Base-by-base conservation (phyloP, 2,797 vertebrate species). In the Eulemur albifrons region DNA sequence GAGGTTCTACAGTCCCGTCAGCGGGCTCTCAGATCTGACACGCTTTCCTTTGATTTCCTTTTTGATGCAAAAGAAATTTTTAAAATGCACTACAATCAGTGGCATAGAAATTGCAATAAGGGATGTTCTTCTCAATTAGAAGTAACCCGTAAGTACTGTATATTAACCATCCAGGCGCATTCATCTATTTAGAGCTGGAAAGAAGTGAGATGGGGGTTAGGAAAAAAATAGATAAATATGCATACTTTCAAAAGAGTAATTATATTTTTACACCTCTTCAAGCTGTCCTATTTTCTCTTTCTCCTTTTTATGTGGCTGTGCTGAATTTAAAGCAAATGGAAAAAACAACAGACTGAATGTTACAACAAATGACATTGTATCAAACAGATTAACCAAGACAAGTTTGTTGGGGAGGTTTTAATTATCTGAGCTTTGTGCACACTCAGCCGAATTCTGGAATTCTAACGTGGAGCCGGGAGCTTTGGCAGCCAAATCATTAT, bases 211-310 rank as follows among this genome's bases (percentile, higher is more conserved):
- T 61, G 21, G 25, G 27, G 17, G 15, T 40, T 79, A 79, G 93
- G 23, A 81, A 76, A 95, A 76, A 81, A 91, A 93, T 18, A 84
- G 52, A 88, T 57, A 81, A 65, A 72, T 69, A 61, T 79, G n/a
- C 61, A 70, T 61, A 72, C n/a, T 92, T 97, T 82, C 61, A 73
- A 90, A 92, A 90, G 76, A 85, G 61, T 89, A 95, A 94, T 96
- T 94, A 38, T 72, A 95, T 81, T 90, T 96, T 93, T 93, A 73
- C 30, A 88, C 38, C 43, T 84, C 54, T 92, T 67, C 73, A 88
- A 88, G 65, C 67, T 93, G 54, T 83, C 75, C 73, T 67, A 21
- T 85, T 90, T 97, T 94, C 32, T 76, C 85, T 83, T 75, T 50
- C 43, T 85, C 40, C 23, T 81, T 96, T 70, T 83, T n/a, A 57